Conservation (phyloP, 2,113 vertebrate genomes). For the Ifrita kowaldi region DNA sequence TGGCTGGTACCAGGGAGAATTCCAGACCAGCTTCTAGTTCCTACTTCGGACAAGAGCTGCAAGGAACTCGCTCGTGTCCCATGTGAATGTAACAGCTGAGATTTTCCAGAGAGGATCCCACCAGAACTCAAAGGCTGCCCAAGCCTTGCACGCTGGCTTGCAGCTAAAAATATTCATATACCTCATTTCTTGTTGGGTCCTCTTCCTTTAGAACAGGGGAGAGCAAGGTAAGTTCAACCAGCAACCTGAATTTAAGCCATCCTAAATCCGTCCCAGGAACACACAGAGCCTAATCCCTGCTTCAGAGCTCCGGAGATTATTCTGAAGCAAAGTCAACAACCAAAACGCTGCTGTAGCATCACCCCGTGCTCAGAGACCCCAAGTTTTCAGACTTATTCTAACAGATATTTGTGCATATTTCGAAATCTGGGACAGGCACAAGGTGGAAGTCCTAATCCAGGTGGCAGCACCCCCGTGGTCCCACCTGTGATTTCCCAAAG, state of each 20-base stretch:
- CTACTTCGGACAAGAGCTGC: background rate
- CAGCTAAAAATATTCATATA: background rate
- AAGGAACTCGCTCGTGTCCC: fast-evolving
- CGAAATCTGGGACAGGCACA: background rate
- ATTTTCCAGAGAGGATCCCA: background rate
- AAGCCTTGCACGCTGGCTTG: background rate
- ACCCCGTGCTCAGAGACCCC: background rate
- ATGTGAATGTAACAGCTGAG: background rate
- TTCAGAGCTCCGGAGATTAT: background rate
- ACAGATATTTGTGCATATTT: background rate
- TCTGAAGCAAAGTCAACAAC: background rate
- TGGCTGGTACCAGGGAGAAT: background rate
- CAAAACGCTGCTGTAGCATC: background rate
- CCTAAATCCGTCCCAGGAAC: background rate
- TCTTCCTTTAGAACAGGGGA: background rate
- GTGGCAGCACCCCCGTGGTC: background rate
- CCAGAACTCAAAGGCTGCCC: background rate
- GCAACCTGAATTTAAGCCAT: background rate
- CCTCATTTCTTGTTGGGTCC: background rate
- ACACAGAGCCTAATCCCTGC: background rate
- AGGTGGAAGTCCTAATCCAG: background rate
- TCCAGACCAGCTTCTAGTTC: background rate
- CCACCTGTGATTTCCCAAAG: background rate
- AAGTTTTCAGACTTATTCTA: background rate
- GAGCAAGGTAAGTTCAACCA: background rate